Base-by-base conservation (phyloP, 2,113 vertebrate genomes). In the Hippocampus zosterae region DNA sequence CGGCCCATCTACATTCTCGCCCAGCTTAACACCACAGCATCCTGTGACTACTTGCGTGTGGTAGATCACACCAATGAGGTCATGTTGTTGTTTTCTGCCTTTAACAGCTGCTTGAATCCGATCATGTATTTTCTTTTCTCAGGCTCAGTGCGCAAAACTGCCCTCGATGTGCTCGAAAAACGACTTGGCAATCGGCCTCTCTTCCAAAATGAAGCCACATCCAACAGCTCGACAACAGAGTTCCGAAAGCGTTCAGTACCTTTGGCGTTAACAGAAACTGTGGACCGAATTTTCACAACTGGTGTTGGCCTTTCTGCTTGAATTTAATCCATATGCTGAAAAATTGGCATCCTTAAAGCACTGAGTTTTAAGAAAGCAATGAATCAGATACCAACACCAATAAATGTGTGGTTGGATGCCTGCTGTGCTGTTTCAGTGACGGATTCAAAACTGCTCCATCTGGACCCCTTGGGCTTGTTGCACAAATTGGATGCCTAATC, bases 51-150 rank as follows among this genome's bases (percentile, higher is more conserved):
- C 67, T 0, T 93, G 90, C 46, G 41, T 0, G 15, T 76, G 42
- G 68, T 93, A 78, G 92, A 95, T 84, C 92, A 74, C 11, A 92
- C 84, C 79, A 97, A 97, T 0, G 95, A 97, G 80, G 90, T 94
- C 23, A 93, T 94, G 91, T 86, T 99, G 44, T 76, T 95, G 27
- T 84, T 99, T 46, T 98, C 96, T 1, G 92, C 96, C 57, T 92
- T 97, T 56, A 99, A 99, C 64, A 97, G 95, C 79, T 97, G 95
- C 59, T 86, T 98, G 82, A 95, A 98, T 82, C 96, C 96, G 0
- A 88, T 96, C 73, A 96, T 99, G 93, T 99, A 96, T 75, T 97
- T 99, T 68, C 87, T 98, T 3, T 85, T 97, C 75, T 97, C 95
- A 2, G 93, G 92, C 21, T 94, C 92, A 0, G 91, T 96, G 73